These are phyloP conservation scores for Cephus rjabovi DNA, from an alignment of 2,888 invertebrate genomes.

Conservation along the genomic window DNA sequence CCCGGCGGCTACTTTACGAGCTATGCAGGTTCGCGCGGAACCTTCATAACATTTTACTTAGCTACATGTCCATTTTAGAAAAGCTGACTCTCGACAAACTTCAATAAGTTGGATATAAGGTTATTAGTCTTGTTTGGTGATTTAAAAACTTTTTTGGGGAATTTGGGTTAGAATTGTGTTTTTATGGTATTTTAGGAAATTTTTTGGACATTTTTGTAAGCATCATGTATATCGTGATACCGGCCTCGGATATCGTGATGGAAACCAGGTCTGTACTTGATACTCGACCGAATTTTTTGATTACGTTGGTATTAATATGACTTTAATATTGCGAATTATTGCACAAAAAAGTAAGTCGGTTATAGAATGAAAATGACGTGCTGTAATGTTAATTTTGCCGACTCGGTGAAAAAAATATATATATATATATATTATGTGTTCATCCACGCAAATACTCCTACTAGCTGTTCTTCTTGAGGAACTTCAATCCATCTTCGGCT, in stretches of 20 bases:
- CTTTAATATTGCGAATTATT: background rate
- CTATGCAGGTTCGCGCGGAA: background rate
- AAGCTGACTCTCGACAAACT: background rate
- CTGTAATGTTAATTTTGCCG: background rate
- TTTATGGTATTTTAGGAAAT: background rate
- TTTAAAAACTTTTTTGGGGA: background rate
- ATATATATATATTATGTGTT: background rate
- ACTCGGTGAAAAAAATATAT: background rate
- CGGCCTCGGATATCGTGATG: too few relatives aligned
- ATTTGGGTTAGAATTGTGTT: too few relatives aligned
- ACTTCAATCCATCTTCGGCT: background rate
- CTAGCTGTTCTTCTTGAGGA: background rate
- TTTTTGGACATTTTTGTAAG: background rate
- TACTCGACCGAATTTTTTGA: too few relatives aligned
- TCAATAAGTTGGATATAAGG: background rate
- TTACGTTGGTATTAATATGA: background rate
- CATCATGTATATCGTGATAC: background rate
- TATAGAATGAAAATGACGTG: background rate
- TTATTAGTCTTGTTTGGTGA: background rate
- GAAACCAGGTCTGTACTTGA: too few relatives aligned
- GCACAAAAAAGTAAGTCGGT: background rate
- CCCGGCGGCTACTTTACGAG: constrained; percentile 3
- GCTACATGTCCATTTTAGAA: background rate
- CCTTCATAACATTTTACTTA: constrained; percentile 2
- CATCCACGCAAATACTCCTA: background rate